phyloP scores from a whole-genome alignment of 2,113 vertebrate genomes.

The Centropristis striata region DNA sequence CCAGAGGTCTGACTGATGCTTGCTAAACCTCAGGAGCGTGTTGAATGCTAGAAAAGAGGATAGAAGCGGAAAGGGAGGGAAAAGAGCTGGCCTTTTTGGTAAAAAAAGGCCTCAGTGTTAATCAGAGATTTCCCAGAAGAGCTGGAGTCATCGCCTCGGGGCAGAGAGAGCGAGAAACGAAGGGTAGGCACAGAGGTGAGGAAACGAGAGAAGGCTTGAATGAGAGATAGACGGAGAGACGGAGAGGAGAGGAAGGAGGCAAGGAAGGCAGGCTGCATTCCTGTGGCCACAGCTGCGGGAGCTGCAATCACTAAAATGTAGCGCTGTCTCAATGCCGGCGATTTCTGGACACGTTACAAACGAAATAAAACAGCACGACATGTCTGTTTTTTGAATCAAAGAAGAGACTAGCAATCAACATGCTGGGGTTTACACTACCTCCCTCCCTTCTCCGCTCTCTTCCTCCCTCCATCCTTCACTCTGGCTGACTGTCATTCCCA shows the following conservation, averaged over 20 bases:
- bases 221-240: slow-evolving; percentile 70
- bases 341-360: slow-evolving; percentile 83
- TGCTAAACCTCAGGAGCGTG: slow-evolving; percentile 53
- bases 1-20: slow-evolving; percentile 50
- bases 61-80: slow-evolving; percentile 26
- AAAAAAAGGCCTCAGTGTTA: slow-evolving; percentile 72
- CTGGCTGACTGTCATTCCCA: slow-evolving; percentile 63
- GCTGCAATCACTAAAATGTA: slow-evolving; percentile 84
- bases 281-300: slow-evolving; percentile 84
- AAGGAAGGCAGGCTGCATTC: slow-evolving; percentile 76
- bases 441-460: slow-evolving; percentile 49
- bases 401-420: slow-evolving; percentile 81
- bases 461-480: slow-evolving; percentile 58
- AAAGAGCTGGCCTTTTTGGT: slow-evolving; percentile 43
- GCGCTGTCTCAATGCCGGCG: slow-evolving; percentile 75
- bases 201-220: slow-evolving; percentile 76
- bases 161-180: slow-evolving; percentile 54
- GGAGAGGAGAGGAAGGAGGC: slow-evolving; percentile 70
- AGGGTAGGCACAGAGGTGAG: slow-evolving; percentile 68
- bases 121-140: slow-evolving; percentile 79
- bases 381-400: slow-evolving; percentile 83
- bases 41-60: slow-evolving; percentile 50
- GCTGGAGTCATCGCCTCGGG: slow-evolving; percentile 67
- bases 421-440: slow-evolving; percentile 70
- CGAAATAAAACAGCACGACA: slow-evolving; percentile 82